Evolutionary conservation across 2,888 invertebrate genomes (phyloP).

Genomic region (Drosophila suboccidentalis): DNA sequence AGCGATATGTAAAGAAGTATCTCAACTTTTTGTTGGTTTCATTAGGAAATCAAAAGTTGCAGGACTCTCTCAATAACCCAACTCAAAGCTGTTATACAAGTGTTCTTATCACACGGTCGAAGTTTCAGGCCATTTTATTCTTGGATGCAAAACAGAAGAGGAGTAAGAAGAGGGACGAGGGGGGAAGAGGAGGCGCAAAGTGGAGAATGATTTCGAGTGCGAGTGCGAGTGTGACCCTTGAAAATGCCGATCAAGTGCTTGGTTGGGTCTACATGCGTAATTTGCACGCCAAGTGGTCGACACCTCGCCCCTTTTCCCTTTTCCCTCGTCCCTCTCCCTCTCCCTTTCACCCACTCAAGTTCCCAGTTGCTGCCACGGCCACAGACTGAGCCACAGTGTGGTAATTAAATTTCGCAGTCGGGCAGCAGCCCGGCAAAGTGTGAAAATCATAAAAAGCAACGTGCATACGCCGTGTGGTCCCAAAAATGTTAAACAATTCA

Average conservation of each 20-base stretch:
- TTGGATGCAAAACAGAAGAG: not conserved
- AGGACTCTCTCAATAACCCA: conserved; percentile 12
- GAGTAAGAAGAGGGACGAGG: not conserved
- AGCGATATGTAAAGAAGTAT: not conserved
- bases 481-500: conserved; percentile 79
- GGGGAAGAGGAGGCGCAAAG: not conserved
- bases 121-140: conserved; percentile 15
- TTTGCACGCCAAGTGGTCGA: conserved; percentile 73
- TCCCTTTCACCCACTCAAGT: not conserved
- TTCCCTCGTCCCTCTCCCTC: not conserved
- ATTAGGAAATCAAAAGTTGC: conserved; percentile 4
- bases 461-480: conserved; percentile 71
- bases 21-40: not conserved
- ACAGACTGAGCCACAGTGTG: conserved; percentile 35
- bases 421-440: conserved; percentile 65
- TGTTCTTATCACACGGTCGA: conserved; percentile 30
- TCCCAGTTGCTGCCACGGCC: not conserved
- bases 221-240: conserved; percentile 68
- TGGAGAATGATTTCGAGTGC: conserved; percentile 15
- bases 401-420: conserved; percentile 73
- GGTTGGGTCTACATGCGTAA: conserved; percentile 73
- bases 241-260: conserved; percentile 77
- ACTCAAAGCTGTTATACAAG: conserved; percentile 21
- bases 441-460: conserved; percentile 77
- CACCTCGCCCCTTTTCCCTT: conserved; percentile 3